Evolutionary conservation across 2,113 vertebrate species (phyloP), one percentile per base, ranked within the genome.

Genomic region (Prolemur simus): DNA sequence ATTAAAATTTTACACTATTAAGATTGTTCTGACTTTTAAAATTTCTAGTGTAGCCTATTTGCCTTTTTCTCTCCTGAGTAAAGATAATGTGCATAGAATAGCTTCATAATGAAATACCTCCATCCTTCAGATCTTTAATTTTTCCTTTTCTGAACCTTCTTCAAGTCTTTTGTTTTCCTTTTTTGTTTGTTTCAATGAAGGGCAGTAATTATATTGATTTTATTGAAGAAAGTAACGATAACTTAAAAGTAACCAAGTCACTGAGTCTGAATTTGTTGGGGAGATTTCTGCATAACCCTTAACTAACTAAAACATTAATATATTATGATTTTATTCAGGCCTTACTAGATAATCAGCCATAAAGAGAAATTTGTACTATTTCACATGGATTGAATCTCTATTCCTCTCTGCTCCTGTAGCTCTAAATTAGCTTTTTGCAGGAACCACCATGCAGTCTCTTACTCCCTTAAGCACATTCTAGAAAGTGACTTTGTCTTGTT

Each of bases 341-440:
- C 60, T 93, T 60, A 27, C 47, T 83, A 54, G 34, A 27, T 56
- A 56, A 73, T 80, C 78, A 71, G 6, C 14, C 71, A 39, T 89
- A 71, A 92, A 49, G 37, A 69, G 54, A 77, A 69, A 91, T 85
- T 6, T 42, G 13, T 69, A 42, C 18, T 85, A 1, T 39, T 87
- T 63, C 23, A 39, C 32, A 39, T n/a, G 63, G 25, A 45, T 71
- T 56, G 25, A 83, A 68, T 78, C 69, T 81, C 27, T 54, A 23
- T 80, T 76, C 71, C 54, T 63, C 42, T 82, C 76, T 87, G n/a
- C 82, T 69, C 63, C 20, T 71, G 6, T 42, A 34, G 18, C 90
- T 93, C 63, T 93, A 71, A 89, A 32, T 83, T 91, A 39, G 37
- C 27, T 80, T 81, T 87, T 39, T 58, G 25, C 37, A 95, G 68